phyloP scores from a whole-genome alignment of 2,888 invertebrate species.

The Drosophila robusta region DNA sequence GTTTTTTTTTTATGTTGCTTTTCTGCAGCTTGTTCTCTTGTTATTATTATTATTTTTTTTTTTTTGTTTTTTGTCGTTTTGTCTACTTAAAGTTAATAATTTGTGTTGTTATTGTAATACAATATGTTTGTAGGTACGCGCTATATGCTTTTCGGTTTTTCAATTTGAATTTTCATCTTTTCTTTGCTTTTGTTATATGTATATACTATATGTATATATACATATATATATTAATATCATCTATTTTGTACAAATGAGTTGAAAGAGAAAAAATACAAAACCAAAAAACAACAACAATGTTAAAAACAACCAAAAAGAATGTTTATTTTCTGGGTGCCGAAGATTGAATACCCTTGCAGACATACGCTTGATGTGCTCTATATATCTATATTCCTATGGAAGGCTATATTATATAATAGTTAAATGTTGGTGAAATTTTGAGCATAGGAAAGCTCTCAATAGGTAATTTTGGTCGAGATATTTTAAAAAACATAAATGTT shows the following conservation, averaged over 20 bases:
- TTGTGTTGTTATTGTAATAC: slow-evolving; percentile 70
- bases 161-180: slow-evolving; percentile 27
- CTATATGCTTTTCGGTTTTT: slow-evolving; percentile 53
- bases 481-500: too few species aligned
- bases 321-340: background rate
- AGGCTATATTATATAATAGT: too few species aligned
- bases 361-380: too few species aligned
- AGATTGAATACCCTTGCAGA: background rate
- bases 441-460: too few species aligned
- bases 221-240: slow-evolving; percentile 16
- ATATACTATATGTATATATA: slow-evolving; percentile 13
- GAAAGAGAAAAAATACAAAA: slow-evolving; percentile 4
- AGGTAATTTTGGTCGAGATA: too few species aligned
- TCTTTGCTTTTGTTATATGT: slow-evolving; percentile 12
- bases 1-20: slow-evolving; percentile 52
- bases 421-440: too few species aligned
- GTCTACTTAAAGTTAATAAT: slow-evolving; percentile 76
- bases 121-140: slow-evolving; percentile 73
- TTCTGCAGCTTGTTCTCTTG: slow-evolving; percentile 35
- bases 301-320: slow-evolving; percentile 29
- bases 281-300: slow-evolving; percentile 13
- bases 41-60: slow-evolving; percentile 12
- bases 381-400: too few species aligned
- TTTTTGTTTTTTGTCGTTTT: slow-evolving; percentile 33
- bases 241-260: slow-evolving; percentile 38